Evolutionary conservation across 37 sponge, comb jelly and placozoan species (phyloP), one percentile per base, ranked within the genome.

Genomic region (Haliclona indistincta): DNA sequence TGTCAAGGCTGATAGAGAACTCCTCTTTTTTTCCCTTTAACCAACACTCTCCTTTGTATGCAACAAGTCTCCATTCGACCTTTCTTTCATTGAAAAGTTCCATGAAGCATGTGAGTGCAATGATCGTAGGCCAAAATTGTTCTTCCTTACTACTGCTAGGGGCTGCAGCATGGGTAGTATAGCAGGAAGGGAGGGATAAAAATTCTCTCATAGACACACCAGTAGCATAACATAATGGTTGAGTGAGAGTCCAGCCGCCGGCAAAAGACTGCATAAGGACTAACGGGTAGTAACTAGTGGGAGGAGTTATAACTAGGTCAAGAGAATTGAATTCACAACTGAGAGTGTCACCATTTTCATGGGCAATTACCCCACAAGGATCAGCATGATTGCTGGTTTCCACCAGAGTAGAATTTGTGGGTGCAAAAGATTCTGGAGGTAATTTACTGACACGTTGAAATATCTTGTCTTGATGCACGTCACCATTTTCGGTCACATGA

Each of bases 201-300:
- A 84, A 54, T 41, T 76, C 77, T 36, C 51, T 55, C 6, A 70
- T 54, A 38, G 85, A 78, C 25, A 84, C 71, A 40, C 85, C 70
- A 29, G 77, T 55, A 23, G 85, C 85, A 64, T 70, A 76, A 0
- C 78, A 76, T 28, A 84, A 84, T 20, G 71, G 67, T 42, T 64
- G 42, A 8, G 64, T 45, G 55, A 84, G 38, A 17, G 77, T 70
- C 85, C 85, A 84, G 4, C 78, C 71, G 4, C 85, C 85, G 54
- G 43, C 56, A 43, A 63, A 76, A 40, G 73, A 55, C 56, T 84
- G 85, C 72, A 84, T 84, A 54, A 77, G 77, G 11, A 84, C 71
- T 5, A 84, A 71, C 30, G 85, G 85, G 15, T n/a, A n/a, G n/a
- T n/a, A n/a, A n/a, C n/a, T n/a, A n/a, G n/a, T n/a, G n/a, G n/a